Percentiles rank a stretch among this genome's conserved stretches.
phyloP scores from a whole-genome alignment of 2,797 vertebrate species.

The Loriculus beryllinus region DNA sequence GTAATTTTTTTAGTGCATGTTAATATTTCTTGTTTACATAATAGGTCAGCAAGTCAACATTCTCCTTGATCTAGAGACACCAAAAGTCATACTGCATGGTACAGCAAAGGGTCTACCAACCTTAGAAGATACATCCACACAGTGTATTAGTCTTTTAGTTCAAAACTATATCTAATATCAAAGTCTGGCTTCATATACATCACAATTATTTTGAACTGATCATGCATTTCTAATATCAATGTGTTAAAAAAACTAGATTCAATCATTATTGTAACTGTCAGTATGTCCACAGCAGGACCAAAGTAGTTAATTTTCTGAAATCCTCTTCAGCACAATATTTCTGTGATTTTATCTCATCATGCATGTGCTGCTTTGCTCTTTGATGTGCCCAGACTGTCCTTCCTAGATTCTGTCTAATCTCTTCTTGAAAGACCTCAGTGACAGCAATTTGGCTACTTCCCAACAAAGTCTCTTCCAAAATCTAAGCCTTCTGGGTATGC shows the following conservation, averaged over 20 bases:
- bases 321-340: not conserved
- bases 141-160: not conserved
- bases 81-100: not conserved
- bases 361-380: not conserved
- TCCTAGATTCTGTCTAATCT: conserved; percentile 15
- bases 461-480: not conserved
- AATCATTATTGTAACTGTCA: not conserved
- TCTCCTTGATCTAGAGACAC: not conserved
- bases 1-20: not conserved
- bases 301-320: not conserved
- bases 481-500: not conserved
- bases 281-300: not conserved
- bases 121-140: not conserved
- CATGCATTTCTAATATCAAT: not conserved
- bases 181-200: not conserved
- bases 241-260: not conserved
- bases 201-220: not conserved
- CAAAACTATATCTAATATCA: not conserved
- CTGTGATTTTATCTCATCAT: not conserved
- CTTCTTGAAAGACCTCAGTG: not conserved
- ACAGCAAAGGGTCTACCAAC: not conserved
- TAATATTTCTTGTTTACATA: conserved; percentile 1
- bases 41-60: not conserved
- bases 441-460: not conserved
- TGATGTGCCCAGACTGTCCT: not conserved